Conservation (phyloP, 2,888 invertebrate genomes). For the Mythimna albipuncta region DNA sequence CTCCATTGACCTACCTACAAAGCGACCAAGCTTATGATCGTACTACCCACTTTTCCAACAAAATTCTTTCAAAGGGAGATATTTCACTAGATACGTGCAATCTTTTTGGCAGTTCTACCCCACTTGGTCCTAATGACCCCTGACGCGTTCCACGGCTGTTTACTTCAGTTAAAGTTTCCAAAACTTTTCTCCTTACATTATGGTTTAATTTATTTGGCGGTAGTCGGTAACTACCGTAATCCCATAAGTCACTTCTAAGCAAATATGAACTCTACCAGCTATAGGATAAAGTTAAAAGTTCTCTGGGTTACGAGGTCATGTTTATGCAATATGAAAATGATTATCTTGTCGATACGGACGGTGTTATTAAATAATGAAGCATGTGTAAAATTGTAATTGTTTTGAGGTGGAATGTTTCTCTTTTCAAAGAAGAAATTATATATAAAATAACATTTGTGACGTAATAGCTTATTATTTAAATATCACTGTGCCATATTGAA, state of each 20-base stretch:
- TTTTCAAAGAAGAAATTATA: not conserved
- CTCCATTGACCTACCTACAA: constrained; percentile 5
- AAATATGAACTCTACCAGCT: constrained; percentile 14
- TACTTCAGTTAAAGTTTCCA: constrained; percentile 64
- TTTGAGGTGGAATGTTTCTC: constrained; percentile 13
- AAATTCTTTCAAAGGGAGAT: constrained; percentile 39
- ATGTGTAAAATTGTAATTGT: constrained; percentile 48
- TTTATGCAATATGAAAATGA: constrained; percentile 40
- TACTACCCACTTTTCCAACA: constrained; percentile 10
- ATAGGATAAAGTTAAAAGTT: constrained; percentile 8
- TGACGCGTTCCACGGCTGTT: constrained; percentile 69
- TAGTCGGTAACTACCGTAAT: constrained; percentile 22
- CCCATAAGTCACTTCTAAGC: constrained; percentile 25
- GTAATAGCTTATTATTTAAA: not conserved
- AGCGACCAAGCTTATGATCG: constrained; percentile 3
- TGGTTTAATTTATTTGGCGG: constrained; percentile 60
- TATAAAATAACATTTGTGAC: constrained; percentile 11
- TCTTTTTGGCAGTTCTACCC: constrained; percentile 63
- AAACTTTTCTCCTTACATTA: constrained; percentile 66
- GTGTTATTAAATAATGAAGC: constrained; percentile 58
- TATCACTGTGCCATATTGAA: not conserved
- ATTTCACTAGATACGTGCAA: constrained; percentile 58
- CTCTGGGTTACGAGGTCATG: not conserved
- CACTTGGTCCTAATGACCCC: constrained; percentile 68
- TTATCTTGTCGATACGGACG: constrained; percentile 45